Conservation (phyloP, 2,888 invertebrate genomes). For the Brachylomia viminalis region DNA sequence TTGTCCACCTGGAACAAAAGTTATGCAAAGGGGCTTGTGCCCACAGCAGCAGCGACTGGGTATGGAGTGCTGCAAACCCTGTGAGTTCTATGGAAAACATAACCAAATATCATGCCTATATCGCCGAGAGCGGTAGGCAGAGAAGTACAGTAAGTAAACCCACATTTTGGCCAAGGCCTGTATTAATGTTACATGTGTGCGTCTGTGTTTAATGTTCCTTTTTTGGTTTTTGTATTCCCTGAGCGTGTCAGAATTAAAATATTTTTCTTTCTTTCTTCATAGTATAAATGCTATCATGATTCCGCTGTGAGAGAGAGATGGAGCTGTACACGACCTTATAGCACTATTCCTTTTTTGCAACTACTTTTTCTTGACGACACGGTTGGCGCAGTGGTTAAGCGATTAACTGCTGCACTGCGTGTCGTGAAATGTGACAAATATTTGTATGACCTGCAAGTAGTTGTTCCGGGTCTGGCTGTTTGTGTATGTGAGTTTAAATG, state of each 20-base stretch:
- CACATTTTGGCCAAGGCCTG: background rate
- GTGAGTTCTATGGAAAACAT: conserved; percentile 26
- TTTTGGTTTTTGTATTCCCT: no score
- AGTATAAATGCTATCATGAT: background rate
- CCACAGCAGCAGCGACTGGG: conserved; percentile 23
- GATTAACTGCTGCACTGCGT: no score
- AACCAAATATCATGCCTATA: background rate
- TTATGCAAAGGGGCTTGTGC: conserved; percentile 18
- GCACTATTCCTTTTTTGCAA: background rate
- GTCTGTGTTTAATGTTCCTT: no score
- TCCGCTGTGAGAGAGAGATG: background rate
- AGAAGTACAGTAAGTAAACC: background rate
- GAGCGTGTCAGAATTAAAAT: background rate
- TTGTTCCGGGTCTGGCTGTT: no score
- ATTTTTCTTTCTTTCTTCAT: background rate
- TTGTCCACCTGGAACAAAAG: conserved; percentile 18
- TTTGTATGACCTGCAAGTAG: no score
- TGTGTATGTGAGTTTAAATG: no score
- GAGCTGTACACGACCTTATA: background rate
- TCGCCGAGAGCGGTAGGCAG: background rate
- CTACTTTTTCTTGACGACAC: no score
- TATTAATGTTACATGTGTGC: background rate
- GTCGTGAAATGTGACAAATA: no score
- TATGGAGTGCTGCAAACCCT: conserved; percentile 41
- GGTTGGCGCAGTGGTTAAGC: no score